Percentiles rank a stretch among this genome's conserved stretches.
These are phyloP conservation scores for Halocynthia roretzi DNA, from an alignment of 23 tunicate genomes.

Conservation along the genomic window DNA sequence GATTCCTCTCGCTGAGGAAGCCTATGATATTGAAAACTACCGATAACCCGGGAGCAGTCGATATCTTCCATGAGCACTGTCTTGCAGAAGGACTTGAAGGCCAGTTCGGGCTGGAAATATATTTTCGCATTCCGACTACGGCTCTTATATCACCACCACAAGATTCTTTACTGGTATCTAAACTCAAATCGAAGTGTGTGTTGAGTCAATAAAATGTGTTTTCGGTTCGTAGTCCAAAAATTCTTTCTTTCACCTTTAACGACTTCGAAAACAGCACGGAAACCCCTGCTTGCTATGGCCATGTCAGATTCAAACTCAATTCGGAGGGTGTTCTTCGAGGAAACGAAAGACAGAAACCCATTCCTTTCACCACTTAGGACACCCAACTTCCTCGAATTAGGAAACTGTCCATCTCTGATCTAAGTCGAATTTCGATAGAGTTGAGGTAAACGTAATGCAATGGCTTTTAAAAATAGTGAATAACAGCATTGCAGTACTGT, in stretches of 20 bases:
- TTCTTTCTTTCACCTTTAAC: neutral
- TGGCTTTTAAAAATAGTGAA: no score
- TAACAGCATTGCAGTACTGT: no score
- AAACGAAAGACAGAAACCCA: neutral
- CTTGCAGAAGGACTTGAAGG: conserved; percentile 7
- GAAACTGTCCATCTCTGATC: conserved; percentile 22
- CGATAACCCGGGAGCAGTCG: conserved; percentile 4
- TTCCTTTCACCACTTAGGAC: conserved; percentile 5
- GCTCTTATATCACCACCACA: conserved; percentile 16
- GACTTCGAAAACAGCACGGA: conserved; percentile 21
- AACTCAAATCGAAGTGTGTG: neutral
- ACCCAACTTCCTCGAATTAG: conserved; percentile 15
- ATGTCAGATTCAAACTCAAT: conserved; percentile 22
- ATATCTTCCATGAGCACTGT: conserved; percentile 14
- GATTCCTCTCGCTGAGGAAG: neutral
- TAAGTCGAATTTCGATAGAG: neutral
- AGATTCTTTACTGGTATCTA: conserved; percentile 12
- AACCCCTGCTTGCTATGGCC: conserved; percentile 10
- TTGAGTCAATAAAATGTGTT: neutral
- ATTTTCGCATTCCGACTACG: neutral
- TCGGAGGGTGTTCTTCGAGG: conserved; percentile 6
- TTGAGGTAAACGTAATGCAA: no score
- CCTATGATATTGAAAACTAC: conserved; percentile 13
- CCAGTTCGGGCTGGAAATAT: conserved; percentile 21
- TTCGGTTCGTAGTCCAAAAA: no score